A percentile compares a stretch with the other conserved stretches of the same genome.
These are phyloP conservation scores for Dascyllus trimaculatus DNA, from an alignment of 2,113 vertebrate species.

Conservation along the genomic window DNA sequence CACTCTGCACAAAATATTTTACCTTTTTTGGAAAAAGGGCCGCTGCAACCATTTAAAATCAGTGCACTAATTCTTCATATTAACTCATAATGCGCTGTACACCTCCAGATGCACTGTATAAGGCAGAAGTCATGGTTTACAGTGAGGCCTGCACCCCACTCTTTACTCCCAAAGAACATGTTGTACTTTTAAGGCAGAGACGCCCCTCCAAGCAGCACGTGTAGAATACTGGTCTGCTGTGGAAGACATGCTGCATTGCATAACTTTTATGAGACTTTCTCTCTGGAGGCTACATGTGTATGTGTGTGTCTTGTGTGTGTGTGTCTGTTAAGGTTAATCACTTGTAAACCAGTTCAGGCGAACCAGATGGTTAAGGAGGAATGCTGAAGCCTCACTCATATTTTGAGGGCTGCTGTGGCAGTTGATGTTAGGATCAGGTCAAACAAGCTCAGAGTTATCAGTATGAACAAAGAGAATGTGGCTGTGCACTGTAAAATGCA, in stretches of 20 bases:
- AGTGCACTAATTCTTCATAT: not conserved
- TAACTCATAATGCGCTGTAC: not conserved
- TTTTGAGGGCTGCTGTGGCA: not conserved
- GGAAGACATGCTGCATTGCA: slow-evolving; percentile 23
- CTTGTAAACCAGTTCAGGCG: slow-evolving; percentile 34
- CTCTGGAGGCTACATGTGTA: slow-evolving; percentile 22
- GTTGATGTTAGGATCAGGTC: not conserved
- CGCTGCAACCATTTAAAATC: not conserved
- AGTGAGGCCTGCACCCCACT: not conserved
- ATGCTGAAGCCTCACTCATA: not conserved
- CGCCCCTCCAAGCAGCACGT: slow-evolving; percentile 46
- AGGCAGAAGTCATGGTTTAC: not conserved
- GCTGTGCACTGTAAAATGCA: slow-evolving; percentile 24
- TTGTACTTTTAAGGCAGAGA: slow-evolving; percentile 65
- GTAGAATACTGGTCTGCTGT: slow-evolving; percentile 26
- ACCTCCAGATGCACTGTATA: not conserved
- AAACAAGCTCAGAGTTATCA: not conserved
- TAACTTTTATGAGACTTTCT: slow-evolving; percentile 47
- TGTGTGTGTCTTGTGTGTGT: slow-evolving; percentile 1
- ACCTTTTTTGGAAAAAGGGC: too few species aligned
- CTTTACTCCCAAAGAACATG: slow-evolving; percentile 58
- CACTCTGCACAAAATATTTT: too few species aligned
- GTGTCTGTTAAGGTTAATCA: slow-evolving; percentile 1
- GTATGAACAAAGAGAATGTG: slow-evolving; percentile 7
- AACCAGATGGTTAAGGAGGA: slow-evolving; percentile 34